Percentiles rank a stretch among this genome's conserved stretches.
Conservation (phyloP, 2,797 vertebrate species). For the Chelonia mydas region DNA sequence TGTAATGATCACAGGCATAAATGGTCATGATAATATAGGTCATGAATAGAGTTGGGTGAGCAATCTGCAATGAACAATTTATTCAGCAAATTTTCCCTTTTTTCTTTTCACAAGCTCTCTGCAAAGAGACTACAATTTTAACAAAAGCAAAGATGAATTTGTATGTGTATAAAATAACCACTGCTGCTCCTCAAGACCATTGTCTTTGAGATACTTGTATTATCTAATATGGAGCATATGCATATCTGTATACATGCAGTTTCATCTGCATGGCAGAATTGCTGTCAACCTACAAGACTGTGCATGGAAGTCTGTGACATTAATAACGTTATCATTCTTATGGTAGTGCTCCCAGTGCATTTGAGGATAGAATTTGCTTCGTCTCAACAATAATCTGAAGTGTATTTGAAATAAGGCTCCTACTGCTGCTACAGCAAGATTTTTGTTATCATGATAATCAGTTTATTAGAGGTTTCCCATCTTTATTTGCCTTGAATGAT, state of each 20-base stretch:
- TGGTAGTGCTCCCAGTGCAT: neutral
- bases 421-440: neutral
- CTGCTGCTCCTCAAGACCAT: neutral
- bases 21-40: neutral
- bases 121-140: neutral
- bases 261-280: neutral
- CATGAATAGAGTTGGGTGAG: neutral
- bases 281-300: neutral
- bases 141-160: neutral
- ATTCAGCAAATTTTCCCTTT: neutral
- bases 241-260: fast-evolving
- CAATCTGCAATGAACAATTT: neutral
- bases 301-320: neutral
- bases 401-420: neutral
- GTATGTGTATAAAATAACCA: neutral
- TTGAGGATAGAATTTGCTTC: neutral
- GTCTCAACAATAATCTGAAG: neutral
- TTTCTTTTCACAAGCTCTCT: neutral
- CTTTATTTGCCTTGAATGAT: neutral
- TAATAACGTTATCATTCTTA: neutral
- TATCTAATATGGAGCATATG: neutral
- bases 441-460: neutral
- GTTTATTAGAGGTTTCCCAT: neutral
- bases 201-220: neutral
- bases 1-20: neutral